These are phyloP conservation scores for Penaeus indicus DNA, from an alignment of 1,140 invertebrate species.

Conservation along the genomic window DNA sequence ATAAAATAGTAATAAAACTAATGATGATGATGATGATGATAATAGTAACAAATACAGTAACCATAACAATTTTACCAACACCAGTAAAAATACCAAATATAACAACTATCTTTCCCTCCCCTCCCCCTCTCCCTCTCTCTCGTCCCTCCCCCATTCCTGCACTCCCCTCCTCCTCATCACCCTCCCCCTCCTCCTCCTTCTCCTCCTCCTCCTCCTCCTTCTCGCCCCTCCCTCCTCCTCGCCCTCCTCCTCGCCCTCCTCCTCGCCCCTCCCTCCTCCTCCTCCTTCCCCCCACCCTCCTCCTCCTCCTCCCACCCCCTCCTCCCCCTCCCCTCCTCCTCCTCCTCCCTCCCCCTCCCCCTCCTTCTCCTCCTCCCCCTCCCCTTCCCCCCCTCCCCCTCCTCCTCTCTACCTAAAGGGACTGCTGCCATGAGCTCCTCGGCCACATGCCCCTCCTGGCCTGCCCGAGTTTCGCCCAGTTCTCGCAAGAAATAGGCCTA, in stretches of 20 bases:
- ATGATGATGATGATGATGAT: background rate
- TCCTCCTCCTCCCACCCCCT: background rate
- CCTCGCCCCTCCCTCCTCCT: too few relatives aligned
- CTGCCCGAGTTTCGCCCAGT: conserved; percentile 96
- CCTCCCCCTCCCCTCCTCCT: background rate
- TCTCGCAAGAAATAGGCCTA: conserved; percentile 97
- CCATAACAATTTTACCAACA: background rate
- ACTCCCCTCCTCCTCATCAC: too few relatives aligned
- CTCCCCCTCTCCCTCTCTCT: too few relatives aligned
- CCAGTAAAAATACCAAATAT: too few relatives aligned
- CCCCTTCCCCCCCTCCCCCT: background rate
- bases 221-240: too few relatives aligned
- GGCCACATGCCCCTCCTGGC: conserved; percentile 98
- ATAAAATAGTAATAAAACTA: too few relatives aligned
- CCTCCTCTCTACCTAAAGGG: conserved; percentile 75
- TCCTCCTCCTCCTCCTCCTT: too few relatives aligned
- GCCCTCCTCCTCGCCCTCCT: too few relatives aligned
- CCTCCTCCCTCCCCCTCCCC: background rate
- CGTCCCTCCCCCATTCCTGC: too few relatives aligned
- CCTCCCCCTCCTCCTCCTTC: too few relatives aligned
- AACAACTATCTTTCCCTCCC: too few relatives aligned
- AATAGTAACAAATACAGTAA: background rate
- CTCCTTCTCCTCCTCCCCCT: background rate
- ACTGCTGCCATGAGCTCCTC: conserved; percentile 96
- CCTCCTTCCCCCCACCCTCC: background rate